Conservation (phyloP, 1,140 invertebrate genomes). For the Hormaphis cornu region DNA sequence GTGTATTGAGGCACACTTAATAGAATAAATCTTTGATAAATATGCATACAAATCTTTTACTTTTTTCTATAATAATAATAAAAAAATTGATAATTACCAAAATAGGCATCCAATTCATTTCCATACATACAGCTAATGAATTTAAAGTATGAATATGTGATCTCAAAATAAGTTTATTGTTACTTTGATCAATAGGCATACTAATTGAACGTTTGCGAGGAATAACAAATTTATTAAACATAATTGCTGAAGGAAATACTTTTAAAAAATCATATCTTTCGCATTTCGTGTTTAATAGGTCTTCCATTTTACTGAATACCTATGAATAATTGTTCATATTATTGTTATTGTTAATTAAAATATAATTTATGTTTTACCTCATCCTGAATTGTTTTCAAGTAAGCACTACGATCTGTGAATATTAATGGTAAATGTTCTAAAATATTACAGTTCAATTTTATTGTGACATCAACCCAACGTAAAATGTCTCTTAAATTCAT, state of each 20-base stretch:
- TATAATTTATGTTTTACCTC: not conserved
- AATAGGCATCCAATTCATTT: constrained; percentile 87
- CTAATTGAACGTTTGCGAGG: not conserved
- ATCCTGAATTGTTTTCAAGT: constrained; percentile 43
- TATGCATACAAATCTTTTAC: too few relatives aligned
- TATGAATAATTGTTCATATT: not conserved
- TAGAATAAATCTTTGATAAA: too few relatives aligned
- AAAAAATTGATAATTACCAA: constrained; percentile 57
- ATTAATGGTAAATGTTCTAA: constrained; percentile 64
- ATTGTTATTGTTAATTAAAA: not conserved
- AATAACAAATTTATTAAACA: constrained; percentile 19
- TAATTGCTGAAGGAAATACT: constrained; percentile 8
- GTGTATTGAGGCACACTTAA: too few relatives aligned
- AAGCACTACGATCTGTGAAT: constrained; percentile 74
- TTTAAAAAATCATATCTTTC: not conserved
- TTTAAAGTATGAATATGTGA: constrained; percentile 58
- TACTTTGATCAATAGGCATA: constrained; percentile 40
- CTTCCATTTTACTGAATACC: not conserved
- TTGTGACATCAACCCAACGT: constrained; percentile 73
- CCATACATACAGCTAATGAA: constrained; percentile 67
- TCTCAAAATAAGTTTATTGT: constrained; percentile 54
- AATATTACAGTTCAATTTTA: constrained; percentile 41
- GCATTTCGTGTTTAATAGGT: not conserved
- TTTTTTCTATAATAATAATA: too few relatives aligned
- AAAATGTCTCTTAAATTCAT: constrained; percentile 93